Percentiles rank a stretch among this genome's conserved stretches.
phyloP scores from a whole-genome alignment of 2,113 vertebrate genomes.

The Muscicapa adusta region DNA sequence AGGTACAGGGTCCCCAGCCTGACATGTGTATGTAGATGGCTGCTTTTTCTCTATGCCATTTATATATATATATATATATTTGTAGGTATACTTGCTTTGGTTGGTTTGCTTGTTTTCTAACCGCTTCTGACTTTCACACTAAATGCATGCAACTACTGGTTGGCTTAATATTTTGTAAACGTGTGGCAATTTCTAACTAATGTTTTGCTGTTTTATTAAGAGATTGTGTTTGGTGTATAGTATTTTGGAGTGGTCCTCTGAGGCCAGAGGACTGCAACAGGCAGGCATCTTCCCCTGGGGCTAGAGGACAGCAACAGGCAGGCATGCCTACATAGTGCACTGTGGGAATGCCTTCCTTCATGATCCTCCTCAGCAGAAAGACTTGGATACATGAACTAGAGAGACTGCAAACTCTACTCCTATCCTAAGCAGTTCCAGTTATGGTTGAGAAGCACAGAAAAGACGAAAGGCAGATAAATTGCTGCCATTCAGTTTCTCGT shows the following conservation, averaged over 20 bases:
- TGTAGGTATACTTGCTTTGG: slow-evolving; percentile 57
- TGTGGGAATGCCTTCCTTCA: background rate
- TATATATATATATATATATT: background rate
- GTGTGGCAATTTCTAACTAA: slow-evolving; percentile 36
- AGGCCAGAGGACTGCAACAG: background rate
- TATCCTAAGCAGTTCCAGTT: background rate
- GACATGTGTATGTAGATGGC: slow-evolving; percentile 46
- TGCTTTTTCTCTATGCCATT: slow-evolving; percentile 63
- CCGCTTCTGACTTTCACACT: slow-evolving; percentile 68
- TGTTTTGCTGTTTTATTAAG: slow-evolving; percentile 29
- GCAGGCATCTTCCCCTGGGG: background rate
- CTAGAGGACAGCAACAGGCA: background rate
- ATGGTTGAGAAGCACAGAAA: background rate
- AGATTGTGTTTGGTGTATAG: background rate
- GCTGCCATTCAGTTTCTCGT: background rate
- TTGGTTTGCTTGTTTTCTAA: slow-evolving; percentile 67
- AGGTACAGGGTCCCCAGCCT: slow-evolving; percentile 70
- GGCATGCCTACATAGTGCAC: background rate
- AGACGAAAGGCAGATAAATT: background rate
- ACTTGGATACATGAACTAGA: background rate
- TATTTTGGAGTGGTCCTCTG: background rate
- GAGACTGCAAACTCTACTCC: background rate
- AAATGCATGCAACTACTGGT: slow-evolving; percentile 66
- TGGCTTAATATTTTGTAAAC: slow-evolving; percentile 48
- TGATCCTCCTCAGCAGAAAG: background rate